These are phyloP conservation scores for Connochaetes taurinus DNA, from an alignment of 2,113 vertebrate species.

Conservation along the genomic window DNA sequence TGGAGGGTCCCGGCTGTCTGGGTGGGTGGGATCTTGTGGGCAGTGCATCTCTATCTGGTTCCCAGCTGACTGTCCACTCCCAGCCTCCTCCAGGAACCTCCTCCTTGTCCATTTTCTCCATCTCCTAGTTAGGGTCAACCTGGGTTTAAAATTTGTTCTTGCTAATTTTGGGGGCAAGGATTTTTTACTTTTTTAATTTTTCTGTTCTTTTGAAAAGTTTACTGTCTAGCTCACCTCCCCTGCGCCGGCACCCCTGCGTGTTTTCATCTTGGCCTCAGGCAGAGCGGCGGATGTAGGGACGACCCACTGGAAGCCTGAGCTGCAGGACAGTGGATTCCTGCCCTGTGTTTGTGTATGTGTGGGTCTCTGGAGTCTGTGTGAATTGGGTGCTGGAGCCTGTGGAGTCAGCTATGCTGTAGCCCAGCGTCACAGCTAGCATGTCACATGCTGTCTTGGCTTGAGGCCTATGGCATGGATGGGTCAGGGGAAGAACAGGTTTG, in stretches of 20 bases:
- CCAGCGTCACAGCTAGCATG: not conserved
- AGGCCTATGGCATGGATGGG: not conserved
- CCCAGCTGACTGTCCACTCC: fast-evolving
- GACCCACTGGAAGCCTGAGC: not conserved
- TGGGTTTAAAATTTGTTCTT: not conserved
- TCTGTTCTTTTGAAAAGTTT: not conserved
- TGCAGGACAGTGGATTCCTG: not conserved
- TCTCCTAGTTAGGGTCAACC: not conserved
- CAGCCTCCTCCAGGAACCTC: too few species aligned
- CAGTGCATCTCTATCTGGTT: not conserved
- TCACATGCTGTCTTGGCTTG: not conserved
- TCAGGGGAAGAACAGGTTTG: too few species aligned
- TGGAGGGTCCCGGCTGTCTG: not conserved
- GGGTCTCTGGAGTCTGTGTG: not conserved
- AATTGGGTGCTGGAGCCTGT: not conserved
- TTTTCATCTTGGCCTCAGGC: not conserved
- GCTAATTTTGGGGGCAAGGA: not conserved
- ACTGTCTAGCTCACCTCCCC: not conserved
- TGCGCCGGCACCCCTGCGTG: not conserved
- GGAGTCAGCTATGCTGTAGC: not conserved
- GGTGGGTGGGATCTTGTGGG: not conserved
- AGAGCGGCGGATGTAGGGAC: not conserved
- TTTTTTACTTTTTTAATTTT: not conserved
- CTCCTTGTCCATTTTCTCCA: not conserved
- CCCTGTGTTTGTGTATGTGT: not conserved